Conservation (phyloP, 2,797 vertebrate genomes). For the Gymnothorax javanicus region DNA sequence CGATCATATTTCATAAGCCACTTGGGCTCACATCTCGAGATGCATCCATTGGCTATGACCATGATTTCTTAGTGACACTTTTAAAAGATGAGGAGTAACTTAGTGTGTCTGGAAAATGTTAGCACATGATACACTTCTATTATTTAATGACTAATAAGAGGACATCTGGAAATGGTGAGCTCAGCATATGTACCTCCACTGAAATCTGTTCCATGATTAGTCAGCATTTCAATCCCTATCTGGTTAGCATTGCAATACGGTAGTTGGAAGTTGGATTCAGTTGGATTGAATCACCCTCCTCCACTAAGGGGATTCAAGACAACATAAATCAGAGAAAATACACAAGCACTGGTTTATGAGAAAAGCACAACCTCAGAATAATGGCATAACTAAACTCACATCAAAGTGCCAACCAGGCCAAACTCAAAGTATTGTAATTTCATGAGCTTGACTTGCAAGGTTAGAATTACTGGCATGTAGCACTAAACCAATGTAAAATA, state of each 20-base stretch:
- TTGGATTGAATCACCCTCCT: neutral
- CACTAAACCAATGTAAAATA: slow-evolving; percentile 7
- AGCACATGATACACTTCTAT: neutral
- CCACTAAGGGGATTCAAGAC: neutral
- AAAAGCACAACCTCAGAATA: neutral
- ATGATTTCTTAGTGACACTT: neutral
- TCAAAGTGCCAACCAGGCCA: neutral
- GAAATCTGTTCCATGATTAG: neutral
- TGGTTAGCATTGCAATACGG: neutral
- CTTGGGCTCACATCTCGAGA: neutral
- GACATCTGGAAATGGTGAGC: neutral
- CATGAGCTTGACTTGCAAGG: neutral
- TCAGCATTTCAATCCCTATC: neutral
- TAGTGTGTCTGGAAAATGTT: too few relatives aligned
- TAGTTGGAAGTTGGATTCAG: neutral
- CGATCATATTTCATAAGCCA: neutral
- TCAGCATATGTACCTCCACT: neutral
- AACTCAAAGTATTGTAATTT: neutral
- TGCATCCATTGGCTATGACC: neutral
- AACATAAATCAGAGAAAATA: neutral
- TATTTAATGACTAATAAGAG: neutral
- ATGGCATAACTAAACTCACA: neutral
- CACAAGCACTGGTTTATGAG: neutral
- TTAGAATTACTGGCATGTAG: neutral
- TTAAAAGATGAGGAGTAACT: too few relatives aligned